Conservation (phyloP, 2,113 vertebrate species). For the Cephalophus harveyi region DNA sequence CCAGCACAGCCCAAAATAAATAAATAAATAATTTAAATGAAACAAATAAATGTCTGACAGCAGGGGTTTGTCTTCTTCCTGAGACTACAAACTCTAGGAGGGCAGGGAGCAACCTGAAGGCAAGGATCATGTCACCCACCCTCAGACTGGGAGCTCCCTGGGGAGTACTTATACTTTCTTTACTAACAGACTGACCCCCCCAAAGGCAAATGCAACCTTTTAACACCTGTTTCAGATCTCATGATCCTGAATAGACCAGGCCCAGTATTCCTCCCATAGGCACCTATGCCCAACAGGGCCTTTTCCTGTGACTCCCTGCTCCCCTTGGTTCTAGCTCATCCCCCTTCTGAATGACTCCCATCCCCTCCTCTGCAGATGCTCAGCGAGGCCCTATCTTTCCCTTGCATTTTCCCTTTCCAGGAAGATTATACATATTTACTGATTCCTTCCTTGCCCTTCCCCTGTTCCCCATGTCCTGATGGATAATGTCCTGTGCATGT, state of each 20-base stretch:
- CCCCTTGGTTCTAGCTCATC: background rate
- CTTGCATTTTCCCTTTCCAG: background rate
- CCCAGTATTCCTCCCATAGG: background rate
- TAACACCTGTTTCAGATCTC: background rate
- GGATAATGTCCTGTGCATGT: background rate
- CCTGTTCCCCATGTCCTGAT: background rate
- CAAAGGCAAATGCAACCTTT: background rate
- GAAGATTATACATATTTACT: slow-evolving; percentile 52
- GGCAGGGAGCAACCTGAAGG: background rate
- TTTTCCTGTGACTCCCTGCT: background rate
- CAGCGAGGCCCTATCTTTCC: background rate
- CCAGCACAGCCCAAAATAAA: background rate
- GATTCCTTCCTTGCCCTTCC: background rate
- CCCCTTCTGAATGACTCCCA: background rate
- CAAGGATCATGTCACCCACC: rapidly evolving
- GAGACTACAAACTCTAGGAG: background rate
- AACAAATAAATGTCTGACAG: background rate
- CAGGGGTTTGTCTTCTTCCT: background rate
- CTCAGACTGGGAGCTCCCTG: background rate
- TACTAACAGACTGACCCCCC: background rate
- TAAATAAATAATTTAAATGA: background rate
- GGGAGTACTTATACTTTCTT: too few species aligned
- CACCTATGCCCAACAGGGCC: background rate
- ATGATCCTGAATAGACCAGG: background rate
- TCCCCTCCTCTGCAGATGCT: background rate